Base-by-base conservation (phyloP, 2,888 invertebrate genomes). In the Sacculina carcini region DNA sequence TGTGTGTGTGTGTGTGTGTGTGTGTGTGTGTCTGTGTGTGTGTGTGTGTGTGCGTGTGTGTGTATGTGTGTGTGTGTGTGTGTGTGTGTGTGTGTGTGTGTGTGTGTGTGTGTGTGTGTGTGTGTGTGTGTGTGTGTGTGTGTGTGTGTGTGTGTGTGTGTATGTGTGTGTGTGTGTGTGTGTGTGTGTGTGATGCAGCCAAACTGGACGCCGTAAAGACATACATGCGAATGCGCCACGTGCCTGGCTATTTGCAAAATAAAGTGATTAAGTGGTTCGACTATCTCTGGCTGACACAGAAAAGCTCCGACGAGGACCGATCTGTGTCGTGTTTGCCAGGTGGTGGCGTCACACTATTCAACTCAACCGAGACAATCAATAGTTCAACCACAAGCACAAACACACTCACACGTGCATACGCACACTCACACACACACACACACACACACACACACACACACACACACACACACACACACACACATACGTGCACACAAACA, bases 211-310 rank as follows among this genome's bases (percentile, higher is more conserved):
- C 87, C 44, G 94, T 96, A 56, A 96, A 96, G 71, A 94, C 92
- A 4, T 96, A 94, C 67, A 94, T 96, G 94, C 74, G 87, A 57
- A 84, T 94, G 81, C 75, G 94, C 50, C 73, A 90, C 60, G 94
- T 96, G 58, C 94, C 94, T 38, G 80, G 79, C 61, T 83, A 87
- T 67, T 74, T 96, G 55, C 92, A 96, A 68, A 84, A 89, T 62
- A 90, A 94, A 69, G 94, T 87, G 59, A 94, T 96, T 69, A 89
- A 90, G 69, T 96, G 94, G 94, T 96, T 94, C 70, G 94, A 96
- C 73, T 94, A 96, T 68, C 74, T 94, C 62, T 96, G 96, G 94
- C 77, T 92, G 63, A 90, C 90, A 59, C 92, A 96, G 71, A 94
- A 94, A 71, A 90, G 90, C 65, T 89, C 90, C 24, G 90, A 94